Conservation (phyloP, 2,113 vertebrate genomes). For the Melierax canorus region DNA sequence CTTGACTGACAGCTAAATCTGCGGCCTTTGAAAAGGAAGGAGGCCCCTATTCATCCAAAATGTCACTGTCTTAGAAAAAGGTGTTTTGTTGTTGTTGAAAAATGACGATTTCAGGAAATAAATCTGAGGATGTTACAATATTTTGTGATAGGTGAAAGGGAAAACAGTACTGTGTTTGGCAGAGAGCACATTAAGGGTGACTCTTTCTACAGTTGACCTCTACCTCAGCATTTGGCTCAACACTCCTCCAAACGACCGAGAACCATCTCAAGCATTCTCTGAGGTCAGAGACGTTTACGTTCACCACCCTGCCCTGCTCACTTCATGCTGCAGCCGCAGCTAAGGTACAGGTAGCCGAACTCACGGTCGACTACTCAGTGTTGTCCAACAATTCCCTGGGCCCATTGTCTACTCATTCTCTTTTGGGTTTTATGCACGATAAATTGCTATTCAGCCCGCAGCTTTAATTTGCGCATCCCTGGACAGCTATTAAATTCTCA, state of each 20-base stretch:
- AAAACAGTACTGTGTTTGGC: not conserved
- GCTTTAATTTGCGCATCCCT: not conserved
- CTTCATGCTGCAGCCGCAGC: not conserved
- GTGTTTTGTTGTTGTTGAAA: not conserved
- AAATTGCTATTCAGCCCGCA: not conserved
- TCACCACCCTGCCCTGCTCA: not conserved
- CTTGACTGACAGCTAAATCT: not conserved
- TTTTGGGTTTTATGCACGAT: not conserved
- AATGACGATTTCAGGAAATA: not conserved
- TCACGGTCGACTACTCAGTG: not conserved
- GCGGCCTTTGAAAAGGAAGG: not conserved
- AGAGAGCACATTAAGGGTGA: not conserved
- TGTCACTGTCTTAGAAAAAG: not conserved
- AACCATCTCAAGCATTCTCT: not conserved
- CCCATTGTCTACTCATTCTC: not conserved
- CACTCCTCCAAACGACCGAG: not conserved
- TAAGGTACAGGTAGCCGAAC: accelerated
- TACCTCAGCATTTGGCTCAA: not conserved
- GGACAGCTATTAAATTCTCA: not conserved
- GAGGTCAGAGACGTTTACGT: not conserved
- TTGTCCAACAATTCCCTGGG: not conserved
- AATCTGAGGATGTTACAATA: not conserved
- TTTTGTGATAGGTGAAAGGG: not conserved
- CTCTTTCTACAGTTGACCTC: not conserved
- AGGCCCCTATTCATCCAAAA: not conserved